These are phyloP conservation scores for Plagiodera versicolora DNA, from an alignment of 2,888 invertebrate species.

Conservation along the genomic window DNA sequence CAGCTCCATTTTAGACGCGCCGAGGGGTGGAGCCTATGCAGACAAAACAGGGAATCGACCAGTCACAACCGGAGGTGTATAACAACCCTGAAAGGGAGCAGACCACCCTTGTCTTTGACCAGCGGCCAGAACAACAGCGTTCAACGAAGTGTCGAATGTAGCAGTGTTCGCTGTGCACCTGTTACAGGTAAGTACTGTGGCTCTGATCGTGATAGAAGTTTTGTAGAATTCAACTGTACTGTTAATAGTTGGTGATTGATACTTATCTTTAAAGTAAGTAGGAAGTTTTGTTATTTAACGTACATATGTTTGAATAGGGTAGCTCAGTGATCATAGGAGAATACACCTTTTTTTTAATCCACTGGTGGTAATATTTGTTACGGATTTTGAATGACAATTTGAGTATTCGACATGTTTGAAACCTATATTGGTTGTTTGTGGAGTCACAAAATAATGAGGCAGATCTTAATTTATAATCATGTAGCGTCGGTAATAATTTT, in stretches of 20 bases:
- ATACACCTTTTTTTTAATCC: too few species aligned
- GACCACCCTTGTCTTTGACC: constrained; percentile 24
- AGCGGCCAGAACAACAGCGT: constrained; percentile 17
- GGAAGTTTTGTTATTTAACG: too few species aligned
- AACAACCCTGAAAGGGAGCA: constrained; percentile 37
- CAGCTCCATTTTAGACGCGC: constrained; percentile 46
- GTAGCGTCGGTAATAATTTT: too few species aligned
- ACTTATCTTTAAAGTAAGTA: too few species aligned
- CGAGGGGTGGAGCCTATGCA: constrained; percentile 46
- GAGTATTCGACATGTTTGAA: too few species aligned
- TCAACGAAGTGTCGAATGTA: constrained; percentile 12
- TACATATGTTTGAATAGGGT: too few species aligned
- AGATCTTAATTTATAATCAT: too few species aligned
- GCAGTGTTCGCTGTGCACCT: constrained; percentile 24
- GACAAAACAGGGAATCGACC: constrained; percentile 41
- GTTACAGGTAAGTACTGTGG: constrained; percentile 13
- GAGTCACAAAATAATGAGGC: too few species aligned
- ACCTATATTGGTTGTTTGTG: too few species aligned
- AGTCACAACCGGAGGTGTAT: constrained; percentile 41
- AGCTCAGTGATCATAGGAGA: too few species aligned
- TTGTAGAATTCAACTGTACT: neutral
- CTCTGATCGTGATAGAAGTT: neutral
- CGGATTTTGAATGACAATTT: too few species aligned
- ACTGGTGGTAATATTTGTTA: too few species aligned
- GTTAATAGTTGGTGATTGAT: neutral